Evolutionary conservation across 2,888 invertebrate genomes (phyloP), one percentile per base, ranked within the genome.

Genomic region (Pemphredon lugubris): DNA sequence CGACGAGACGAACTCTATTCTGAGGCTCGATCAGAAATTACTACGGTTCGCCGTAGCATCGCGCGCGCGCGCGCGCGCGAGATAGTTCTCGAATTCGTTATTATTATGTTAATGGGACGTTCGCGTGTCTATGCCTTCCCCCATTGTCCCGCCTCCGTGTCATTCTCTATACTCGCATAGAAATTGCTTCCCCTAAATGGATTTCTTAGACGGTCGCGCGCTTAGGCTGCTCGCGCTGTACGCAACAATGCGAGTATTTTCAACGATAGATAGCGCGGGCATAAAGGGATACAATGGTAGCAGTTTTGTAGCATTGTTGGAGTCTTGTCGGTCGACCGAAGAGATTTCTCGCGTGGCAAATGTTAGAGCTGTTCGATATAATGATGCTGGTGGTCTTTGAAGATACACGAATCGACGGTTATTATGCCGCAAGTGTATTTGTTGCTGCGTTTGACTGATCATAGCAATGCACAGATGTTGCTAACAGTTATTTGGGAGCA

Each of bases 81-180:
- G 59, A 60, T 65, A 59, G 61, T 65, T 53, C 34, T 51, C 26
- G 40, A 55, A 51, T n/a, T 42, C 44, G 39, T 61, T 30, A 42
- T 67, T 57, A 58, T 64, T 53, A 65, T 64, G 55, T 50, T 69
- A 77, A 71, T 55, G 57, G 14, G 13, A 32, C 45, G 45, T 23
- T 77, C 47, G 69, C 57, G 58, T 54, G 69, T 30, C 16, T 13
- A 14, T 16, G 14, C 13, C 37, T 7, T 1, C 37, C n/a, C n/a
- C n/a, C 39, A 51, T 51, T 34, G 9, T 39, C 26, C 26, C 7
- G 34, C n/a, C 34, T 7, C 11, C 50, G 34, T 34, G 44, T 23
- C 32, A 44, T 58, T 48, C 11, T 23, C 50, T 70, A 50, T 54
- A 30, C 34, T 14, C 16, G 14, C 48, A 34, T 37, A 37, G 47